Evolutionary conservation across 2,888 invertebrate genomes (phyloP), one percentile per base, ranked within the genome.

Genomic region (Drosophila macrospina): DNA sequence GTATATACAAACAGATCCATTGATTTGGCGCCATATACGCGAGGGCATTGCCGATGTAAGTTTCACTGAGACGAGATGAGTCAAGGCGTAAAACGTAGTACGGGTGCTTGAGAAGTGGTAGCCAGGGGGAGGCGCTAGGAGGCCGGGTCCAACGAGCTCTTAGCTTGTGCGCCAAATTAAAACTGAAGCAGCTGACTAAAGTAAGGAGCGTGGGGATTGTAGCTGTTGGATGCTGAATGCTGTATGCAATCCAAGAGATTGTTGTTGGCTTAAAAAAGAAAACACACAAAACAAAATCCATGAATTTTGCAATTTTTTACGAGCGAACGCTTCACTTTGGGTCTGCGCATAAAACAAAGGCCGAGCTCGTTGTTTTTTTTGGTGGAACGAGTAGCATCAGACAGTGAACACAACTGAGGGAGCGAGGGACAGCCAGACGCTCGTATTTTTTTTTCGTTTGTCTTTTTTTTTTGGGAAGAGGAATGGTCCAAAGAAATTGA

Each of bases 1-100:
- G 77, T 99, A 96, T 92, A 97, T 99, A 92, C 98, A 99, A 93
- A 99, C 99, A 20, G 99, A 99, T 93, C 99, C 99, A 78, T 95
- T 98, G 81, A 96, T 99, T 91, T 99, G 99, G 98, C 95, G 96
- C 90, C 98, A 98, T 91, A 97, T 99, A 88, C 94, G 96, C 83
- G 96, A 95, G 89, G 95, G 95, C 65, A 95, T 96, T 89, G 95
- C 95, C 63, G 97, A 97, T 93, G 97, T 97, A 92, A 94, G 91
- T 86, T 44, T 39, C 41, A 51, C 30, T 15, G 15, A 16, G 32
- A 16, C 13, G 13, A 13, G 28, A n/a, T n/a, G n/a, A n/a, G n/a
- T n/a, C n/a, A n/a, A n/a, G n/a, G n/a, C n/a, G n/a, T n/a, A n/a
- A n/a, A n/a, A n/a, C n/a, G n/a, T n/a, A n/a, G n/a, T n/a, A n/a